A percentile compares a stretch with the other conserved stretches of the same genome.
Conservation (phyloP, 37 sponge, comb jelly and placozoan species). For the Eunapius fragilis region DNA sequence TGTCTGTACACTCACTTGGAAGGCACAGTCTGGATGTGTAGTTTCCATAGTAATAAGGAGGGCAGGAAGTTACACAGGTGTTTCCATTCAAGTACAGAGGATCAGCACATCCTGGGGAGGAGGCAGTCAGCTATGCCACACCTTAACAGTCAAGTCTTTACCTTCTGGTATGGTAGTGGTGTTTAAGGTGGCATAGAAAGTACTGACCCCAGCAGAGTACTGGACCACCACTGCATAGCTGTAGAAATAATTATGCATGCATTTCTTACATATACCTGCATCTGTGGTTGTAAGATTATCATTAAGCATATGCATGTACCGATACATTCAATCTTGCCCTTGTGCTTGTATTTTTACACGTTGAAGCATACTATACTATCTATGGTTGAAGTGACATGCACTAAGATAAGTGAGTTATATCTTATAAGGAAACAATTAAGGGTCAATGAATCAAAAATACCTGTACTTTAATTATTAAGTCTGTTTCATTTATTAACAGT, state of each 20-base stretch:
- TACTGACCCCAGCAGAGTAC: neutral
- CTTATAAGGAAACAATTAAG: no score
- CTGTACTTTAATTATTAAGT: no score
- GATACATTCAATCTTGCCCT: neutral
- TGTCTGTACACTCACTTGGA: constrained; percentile 3
- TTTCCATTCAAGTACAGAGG: constrained; percentile 6
- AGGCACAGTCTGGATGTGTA: constrained; percentile 13
- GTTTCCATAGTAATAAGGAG: constrained; percentile 32
- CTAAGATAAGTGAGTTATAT: no score
- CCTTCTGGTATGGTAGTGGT: neutral
- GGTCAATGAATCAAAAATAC: no score
- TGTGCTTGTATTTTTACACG: no score
- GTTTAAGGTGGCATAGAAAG: neutral
- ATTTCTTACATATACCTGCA: no score
- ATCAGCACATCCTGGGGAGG: neutral
- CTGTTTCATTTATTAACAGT: no score
- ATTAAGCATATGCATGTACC: neutral
- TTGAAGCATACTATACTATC: no score
- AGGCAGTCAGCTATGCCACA: neutral
- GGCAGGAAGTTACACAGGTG: constrained; percentile 13
- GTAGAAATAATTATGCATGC: neutral
- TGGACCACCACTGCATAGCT: neutral
- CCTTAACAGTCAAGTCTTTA: neutral
- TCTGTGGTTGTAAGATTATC: no score
- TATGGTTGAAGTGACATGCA: no score